Percentiles rank a stretch among this genome's conserved stretches.
phyloP scores from a whole-genome alignment of 2,113 vertebrate genomes.

The Elgaria multicarinata region DNA sequence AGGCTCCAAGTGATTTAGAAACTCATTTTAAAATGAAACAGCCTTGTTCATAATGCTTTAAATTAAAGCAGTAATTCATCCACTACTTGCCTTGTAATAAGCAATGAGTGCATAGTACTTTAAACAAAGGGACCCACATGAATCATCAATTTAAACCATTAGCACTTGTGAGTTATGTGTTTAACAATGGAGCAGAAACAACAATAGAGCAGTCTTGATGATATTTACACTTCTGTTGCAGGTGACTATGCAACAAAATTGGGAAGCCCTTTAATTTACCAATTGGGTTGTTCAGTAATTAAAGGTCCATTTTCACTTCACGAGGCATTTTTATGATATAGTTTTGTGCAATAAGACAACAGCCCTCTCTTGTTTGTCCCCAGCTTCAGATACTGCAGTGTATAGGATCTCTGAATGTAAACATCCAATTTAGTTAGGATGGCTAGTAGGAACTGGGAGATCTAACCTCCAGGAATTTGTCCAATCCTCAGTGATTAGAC shows the following conservation, averaged over 20 bases:
- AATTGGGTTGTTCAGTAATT: conserved; percentile 18
- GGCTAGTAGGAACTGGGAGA: not conserved
- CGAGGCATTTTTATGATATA: not conserved
- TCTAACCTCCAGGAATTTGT: not conserved
- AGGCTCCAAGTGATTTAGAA: conserved; percentile 28
- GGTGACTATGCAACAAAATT: conserved; percentile 23
- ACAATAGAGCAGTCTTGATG: conserved; percentile 46
- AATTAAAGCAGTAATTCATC: conserved; percentile 34
- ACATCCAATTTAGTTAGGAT: not conserved
- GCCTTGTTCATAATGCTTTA: conserved; percentile 44
- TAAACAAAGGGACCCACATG: conserved; percentile 26
- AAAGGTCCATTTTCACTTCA: not conserved
- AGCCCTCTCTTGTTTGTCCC: not conserved
- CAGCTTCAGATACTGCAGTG: not conserved
- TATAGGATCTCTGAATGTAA: conserved; percentile 21
- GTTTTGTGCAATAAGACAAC: not conserved
- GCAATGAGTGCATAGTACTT: conserved; percentile 18
- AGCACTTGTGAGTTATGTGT: not conserved
- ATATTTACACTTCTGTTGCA: conserved; percentile 26
- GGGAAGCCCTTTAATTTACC: conserved; percentile 28
- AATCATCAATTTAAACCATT: conserved; percentile 39
- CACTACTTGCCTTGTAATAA: conserved; percentile 18
- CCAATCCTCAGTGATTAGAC: too few species aligned
- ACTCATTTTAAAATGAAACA: conserved; percentile 25
- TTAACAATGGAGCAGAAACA: conserved; percentile 32